Evolutionary conservation across 1,140 invertebrate genomes (phyloP).

Genomic region (Megalopta genalis): DNA sequence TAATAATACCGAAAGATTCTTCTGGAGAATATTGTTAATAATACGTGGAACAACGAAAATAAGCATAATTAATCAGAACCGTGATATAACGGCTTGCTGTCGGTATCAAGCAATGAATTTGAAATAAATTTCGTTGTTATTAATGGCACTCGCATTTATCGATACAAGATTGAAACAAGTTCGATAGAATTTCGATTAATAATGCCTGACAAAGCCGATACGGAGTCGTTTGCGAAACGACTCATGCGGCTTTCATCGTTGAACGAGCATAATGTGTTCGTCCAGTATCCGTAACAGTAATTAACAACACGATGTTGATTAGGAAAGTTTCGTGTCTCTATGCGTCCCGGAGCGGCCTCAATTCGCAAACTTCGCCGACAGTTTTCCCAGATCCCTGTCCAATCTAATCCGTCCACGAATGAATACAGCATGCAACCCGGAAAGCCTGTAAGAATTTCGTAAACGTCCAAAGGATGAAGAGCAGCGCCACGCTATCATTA

Average conservation of each 20-base stretch:
- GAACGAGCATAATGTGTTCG: conserved; percentile 14
- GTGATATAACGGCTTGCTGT: too few species aligned
- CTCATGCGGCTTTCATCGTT: conserved; percentile 10
- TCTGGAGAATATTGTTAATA: too few species aligned
- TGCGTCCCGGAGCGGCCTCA: conserved; percentile 32
- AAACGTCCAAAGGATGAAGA: neutral
- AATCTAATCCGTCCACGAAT: conserved; percentile 28
- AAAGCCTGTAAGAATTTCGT: conserved; percentile 17
- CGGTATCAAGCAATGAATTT: too few species aligned
- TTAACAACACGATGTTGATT: conserved; percentile 63
- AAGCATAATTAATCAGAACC: too few species aligned
- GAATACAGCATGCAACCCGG: neutral
- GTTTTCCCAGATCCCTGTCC: conserved; percentile 22
- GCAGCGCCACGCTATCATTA: neutral
- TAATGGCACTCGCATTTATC: too few species aligned
- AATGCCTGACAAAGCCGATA: neutral
- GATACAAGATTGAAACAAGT: neutral
- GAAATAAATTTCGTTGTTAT: too few species aligned
- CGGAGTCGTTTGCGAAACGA: conserved; percentile 29
- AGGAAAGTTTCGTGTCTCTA: conserved; percentile 51
- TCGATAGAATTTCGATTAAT: neutral
- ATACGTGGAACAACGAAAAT: too few species aligned
- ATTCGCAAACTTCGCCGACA: conserved; percentile 31
- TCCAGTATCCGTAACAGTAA: conserved; percentile 56
- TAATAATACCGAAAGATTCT: too few species aligned